Conservation (phyloP, 2,888 invertebrate species). For the Tachina grossa region DNA sequence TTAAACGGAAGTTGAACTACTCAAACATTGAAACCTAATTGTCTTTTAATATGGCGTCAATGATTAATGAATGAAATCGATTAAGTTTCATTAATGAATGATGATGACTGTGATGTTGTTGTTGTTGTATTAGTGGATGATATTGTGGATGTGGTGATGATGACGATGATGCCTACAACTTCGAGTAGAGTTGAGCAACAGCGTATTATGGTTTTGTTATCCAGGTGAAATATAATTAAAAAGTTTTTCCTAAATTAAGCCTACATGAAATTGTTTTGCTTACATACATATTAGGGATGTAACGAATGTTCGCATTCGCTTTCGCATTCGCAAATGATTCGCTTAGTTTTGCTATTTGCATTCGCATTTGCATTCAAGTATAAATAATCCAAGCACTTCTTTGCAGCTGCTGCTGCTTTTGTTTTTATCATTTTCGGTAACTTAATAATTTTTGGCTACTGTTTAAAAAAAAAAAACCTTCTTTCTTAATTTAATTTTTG, state of each 20-base stretch:
- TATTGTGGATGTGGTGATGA: background rate
- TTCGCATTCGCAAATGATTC: too few species aligned
- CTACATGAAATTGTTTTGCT: background rate
- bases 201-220: background rate
- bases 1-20: conserved; percentile 69
- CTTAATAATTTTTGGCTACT: conserved; percentile 58
- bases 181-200: conserved; percentile 44
- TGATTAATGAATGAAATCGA: conserved; percentile 82
- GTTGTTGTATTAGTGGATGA: background rate
- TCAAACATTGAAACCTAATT: conserved; percentile 70
- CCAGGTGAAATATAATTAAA: conserved; percentile 41
- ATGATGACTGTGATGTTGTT: conserved; percentile 47
- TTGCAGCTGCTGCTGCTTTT: conserved; percentile 8
- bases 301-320: too few species aligned
- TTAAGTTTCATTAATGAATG: conserved; percentile 80
- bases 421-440: conserved; percentile 15
- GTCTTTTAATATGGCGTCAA: conserved; percentile 74
- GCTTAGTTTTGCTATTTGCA: too few species aligned
- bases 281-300: background rate
- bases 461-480: conserved; percentile 49
- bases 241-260: conserved; percentile 1
- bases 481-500: background rate
- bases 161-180: conserved; percentile 45
- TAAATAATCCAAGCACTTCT: conserved; percentile 54
- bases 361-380: too few species aligned